phyloP scores from a whole-genome alignment of 64 coral and sea anemone genomes.

The Platygyra sinensis region DNA sequence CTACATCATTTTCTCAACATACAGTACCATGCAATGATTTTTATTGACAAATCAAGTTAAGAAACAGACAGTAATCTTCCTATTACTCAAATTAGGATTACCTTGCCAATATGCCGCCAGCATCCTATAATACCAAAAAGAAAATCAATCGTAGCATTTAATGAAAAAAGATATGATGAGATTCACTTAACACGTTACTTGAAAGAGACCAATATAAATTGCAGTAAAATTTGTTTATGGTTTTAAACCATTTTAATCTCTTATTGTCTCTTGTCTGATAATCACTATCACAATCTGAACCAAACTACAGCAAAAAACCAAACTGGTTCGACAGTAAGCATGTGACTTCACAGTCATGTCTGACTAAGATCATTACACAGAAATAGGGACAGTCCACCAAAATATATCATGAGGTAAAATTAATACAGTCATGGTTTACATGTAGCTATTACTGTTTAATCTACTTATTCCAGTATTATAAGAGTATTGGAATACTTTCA shows the following conservation, averaged over 20 bases:
- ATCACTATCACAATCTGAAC: neutral
- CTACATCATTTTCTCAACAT: too few species aligned
- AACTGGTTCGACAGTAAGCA: neutral
- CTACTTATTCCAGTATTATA: too few species aligned
- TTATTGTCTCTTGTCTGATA: neutral
- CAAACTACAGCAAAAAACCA: neutral
- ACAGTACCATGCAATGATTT: too few species aligned
- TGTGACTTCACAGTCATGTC: too few species aligned
- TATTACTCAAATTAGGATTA: neutral
- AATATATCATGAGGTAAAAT: too few species aligned
- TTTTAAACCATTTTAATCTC: neutral
- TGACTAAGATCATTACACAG: neutral
- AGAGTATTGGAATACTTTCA: neutral
- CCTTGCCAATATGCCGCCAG: slow-evolving; percentile 78
- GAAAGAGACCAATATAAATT: too few species aligned
- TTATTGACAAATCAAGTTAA: too few species aligned
- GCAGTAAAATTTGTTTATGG: neutral
- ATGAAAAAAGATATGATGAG: too few species aligned
- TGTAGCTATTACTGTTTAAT: too few species aligned
- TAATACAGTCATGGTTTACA: too few species aligned
- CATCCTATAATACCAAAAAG: slow-evolving; percentile 34
- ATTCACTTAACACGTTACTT: too few species aligned
- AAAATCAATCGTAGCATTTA: neutral
- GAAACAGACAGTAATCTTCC: too few species aligned
- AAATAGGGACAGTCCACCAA: neutral